Evolutionary conservation across 2,888 invertebrate species (phyloP).

Genomic region (Microctonus aethiopoides): DNA sequence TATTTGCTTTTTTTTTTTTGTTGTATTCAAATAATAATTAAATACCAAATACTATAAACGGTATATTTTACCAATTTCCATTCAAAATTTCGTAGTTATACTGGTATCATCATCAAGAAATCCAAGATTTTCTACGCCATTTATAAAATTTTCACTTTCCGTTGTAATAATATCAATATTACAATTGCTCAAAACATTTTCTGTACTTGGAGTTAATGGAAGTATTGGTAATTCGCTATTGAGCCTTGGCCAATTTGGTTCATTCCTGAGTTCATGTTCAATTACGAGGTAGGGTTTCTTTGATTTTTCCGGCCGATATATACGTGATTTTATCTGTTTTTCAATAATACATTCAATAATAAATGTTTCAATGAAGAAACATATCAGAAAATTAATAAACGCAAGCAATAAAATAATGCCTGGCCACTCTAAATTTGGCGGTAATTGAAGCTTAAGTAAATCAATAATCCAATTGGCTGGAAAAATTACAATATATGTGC

Average conservation of each 20-base stretch:
- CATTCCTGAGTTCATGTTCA: slow-evolving; percentile 70
- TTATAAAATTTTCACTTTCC: slow-evolving; percentile 23
- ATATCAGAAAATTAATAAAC: slow-evolving; percentile 69
- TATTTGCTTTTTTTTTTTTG: too few relatives aligned
- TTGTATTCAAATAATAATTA: neutral
- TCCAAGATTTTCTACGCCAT: slow-evolving; percentile 40
- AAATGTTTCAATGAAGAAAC: slow-evolving; percentile 71
- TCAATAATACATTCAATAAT: slow-evolving; percentile 74
- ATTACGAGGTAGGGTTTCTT: slow-evolving; percentile 74
- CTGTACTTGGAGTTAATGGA: slow-evolving; percentile 52
- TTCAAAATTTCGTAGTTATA: slow-evolving; percentile 44
- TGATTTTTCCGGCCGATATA: slow-evolving; percentile 70
- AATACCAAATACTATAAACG: slow-evolving; percentile 1
- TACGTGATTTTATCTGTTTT: slow-evolving; percentile 69
- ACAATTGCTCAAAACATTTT: slow-evolving; percentile 48
- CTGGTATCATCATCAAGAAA: slow-evolving; percentile 43
- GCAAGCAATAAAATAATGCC: slow-evolving; percentile 63
- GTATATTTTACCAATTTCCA: neutral
- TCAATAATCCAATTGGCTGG: slow-evolving; percentile 67
- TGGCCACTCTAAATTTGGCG: slow-evolving; percentile 65
- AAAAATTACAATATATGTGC: slow-evolving; percentile 68
- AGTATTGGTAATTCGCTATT: slow-evolving; percentile 50
- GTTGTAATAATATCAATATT: slow-evolving; percentile 15
- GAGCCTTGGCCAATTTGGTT: slow-evolving; percentile 75
- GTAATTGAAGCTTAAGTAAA: slow-evolving; percentile 60